Conservation (phyloP, 2,113 vertebrate genomes). For the Okapia johnstoni region DNA sequence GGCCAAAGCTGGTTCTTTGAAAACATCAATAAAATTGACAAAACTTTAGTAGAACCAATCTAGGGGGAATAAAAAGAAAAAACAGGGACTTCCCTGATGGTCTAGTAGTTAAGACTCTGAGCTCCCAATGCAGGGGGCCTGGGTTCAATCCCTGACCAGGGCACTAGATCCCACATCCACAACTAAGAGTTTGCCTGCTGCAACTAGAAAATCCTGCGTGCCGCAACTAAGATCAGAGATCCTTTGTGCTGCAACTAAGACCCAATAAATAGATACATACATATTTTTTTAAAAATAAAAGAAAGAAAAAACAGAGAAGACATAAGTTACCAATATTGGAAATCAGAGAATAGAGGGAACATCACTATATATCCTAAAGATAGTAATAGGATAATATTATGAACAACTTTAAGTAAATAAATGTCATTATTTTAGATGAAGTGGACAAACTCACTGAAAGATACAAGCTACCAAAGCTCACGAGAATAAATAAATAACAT, state of each 20-base stretch:
- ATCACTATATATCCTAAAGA: background rate
- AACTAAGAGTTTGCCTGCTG: background rate
- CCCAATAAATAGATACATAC: background rate
- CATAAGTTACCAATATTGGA: background rate
- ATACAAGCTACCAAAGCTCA: background rate
- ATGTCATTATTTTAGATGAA: conserved; percentile 2
- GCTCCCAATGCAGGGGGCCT: background rate
- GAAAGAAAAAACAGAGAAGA: background rate
- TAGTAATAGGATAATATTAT: conserved; percentile 2
- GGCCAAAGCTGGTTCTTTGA: background rate
- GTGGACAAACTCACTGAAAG: background rate
- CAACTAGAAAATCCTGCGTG: background rate
- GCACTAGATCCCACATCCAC: background rate
- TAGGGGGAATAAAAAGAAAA: background rate
- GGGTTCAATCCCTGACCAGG: background rate
- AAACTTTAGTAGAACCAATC: background rate
- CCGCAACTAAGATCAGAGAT: background rate
- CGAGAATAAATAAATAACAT: conserved; percentile 6
- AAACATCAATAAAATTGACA: background rate
- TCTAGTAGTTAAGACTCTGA: background rate
- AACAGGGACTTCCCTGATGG: background rate
- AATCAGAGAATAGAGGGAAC: background rate
- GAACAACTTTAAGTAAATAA: background rate
- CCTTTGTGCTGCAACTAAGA: background rate
- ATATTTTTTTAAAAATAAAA: background rate